Conservation (phyloP, 2,797 vertebrate genomes). For the Crocodylus rhombifer region DNA sequence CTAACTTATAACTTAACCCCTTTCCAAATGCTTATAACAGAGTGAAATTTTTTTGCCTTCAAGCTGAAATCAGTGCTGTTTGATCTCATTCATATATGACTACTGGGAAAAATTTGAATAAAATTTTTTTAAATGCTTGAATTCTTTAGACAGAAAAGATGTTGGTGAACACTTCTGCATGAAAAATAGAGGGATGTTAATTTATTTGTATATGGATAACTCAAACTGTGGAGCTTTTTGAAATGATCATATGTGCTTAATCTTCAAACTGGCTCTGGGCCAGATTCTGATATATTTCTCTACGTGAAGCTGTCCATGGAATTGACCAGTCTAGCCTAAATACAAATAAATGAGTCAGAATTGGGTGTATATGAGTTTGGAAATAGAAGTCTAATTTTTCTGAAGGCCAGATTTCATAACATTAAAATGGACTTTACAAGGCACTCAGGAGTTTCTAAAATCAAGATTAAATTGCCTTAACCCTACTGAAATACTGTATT, state of each 20-base stretch:
- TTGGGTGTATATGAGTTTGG: too few species aligned
- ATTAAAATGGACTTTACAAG: too few species aligned
- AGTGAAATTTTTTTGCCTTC: neutral
- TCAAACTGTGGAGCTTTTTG: neutral
- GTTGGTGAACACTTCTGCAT: neutral
- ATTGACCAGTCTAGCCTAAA: fast-evolving
- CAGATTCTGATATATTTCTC: neutral
- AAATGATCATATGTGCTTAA: neutral
- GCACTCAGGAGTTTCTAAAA: too few species aligned
- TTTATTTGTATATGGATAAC: neutral
- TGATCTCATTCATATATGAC: neutral
- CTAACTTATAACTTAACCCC: neutral
- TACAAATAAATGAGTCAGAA: neutral
- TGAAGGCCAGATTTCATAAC: too few species aligned
- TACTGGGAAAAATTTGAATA: neutral
- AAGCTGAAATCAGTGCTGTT: neutral
- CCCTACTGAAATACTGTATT: too few species aligned
- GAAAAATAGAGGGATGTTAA: neutral
- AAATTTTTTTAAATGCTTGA: neutral
- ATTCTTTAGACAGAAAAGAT: neutral
- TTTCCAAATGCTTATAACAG: neutral
- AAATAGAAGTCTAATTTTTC: too few species aligned
- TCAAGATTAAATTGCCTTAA: too few species aligned
- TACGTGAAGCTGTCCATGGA: neutral
- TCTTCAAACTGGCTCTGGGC: neutral